Evolutionary conservation across 35 echinoderm and acorn worm species (phyloP).

Genomic region (Lytechinus pictus): DNA sequence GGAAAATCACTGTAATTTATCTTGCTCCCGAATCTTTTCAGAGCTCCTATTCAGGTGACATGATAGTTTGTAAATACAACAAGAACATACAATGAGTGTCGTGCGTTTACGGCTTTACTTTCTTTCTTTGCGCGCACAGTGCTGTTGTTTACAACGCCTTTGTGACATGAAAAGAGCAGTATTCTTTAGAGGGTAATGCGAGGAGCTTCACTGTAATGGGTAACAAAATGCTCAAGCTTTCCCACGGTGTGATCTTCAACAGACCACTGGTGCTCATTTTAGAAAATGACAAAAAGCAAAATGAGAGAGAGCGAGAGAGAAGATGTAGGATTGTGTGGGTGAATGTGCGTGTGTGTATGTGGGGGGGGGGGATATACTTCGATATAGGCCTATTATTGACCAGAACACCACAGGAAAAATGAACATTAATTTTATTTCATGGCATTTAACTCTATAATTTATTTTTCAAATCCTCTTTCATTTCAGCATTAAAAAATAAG

Average conservation of each 20-base stretch:
- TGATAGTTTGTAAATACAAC: conserved; percentile 52
- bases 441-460: too few species aligned
- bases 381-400: too few species aligned
- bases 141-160: not conserved
- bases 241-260: not conserved
- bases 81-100: not conserved
- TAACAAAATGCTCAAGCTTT: not conserved
- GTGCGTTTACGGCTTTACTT: not conserved
- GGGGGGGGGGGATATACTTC: too few species aligned
- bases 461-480: too few species aligned
- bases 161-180: not conserved
- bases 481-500: too few species aligned
- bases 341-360: too few species aligned
- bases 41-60: conserved; percentile 27
- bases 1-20: not conserved
- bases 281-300: not conserved
- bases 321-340: too few species aligned
- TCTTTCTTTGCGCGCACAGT: not conserved
- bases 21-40: not conserved
- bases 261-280: not conserved
- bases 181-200: not conserved
- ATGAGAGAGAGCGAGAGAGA: not conserved
- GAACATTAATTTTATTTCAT: too few species aligned
- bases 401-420: too few species aligned
- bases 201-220: not conserved